These are phyloP conservation scores for Ochotona princeps DNA, from an alignment of 2,113 vertebrate genomes.

Conservation along the genomic window DNA sequence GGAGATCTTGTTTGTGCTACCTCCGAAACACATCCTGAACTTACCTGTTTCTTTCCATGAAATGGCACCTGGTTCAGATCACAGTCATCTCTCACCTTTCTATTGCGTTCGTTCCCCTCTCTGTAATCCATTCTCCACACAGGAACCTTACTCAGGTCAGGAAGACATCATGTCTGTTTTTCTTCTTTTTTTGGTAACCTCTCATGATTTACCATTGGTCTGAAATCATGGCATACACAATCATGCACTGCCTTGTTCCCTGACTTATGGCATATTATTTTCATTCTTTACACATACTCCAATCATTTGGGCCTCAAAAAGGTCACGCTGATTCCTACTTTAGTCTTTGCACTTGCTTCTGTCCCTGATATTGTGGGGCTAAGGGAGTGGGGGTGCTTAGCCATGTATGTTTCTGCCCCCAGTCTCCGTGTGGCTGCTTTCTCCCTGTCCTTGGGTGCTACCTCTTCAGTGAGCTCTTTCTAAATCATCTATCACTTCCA, in stretches of 20 bases:
- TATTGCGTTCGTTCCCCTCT: background rate
- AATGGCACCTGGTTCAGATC: background rate
- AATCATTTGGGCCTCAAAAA: background rate
- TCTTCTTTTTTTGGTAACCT: background rate
- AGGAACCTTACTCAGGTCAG: background rate
- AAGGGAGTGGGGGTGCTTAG: background rate
- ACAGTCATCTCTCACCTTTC: background rate
- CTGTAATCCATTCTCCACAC: background rate
- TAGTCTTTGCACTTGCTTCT: background rate
- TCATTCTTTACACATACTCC: background rate
- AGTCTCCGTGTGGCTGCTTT: background rate
- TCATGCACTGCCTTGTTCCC: background rate
- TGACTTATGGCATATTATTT: background rate
- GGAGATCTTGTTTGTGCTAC: background rate
- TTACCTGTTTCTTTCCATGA: background rate
- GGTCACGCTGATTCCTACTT: background rate
- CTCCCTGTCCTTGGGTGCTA: background rate
- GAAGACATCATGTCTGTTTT: background rate
- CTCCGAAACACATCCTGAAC: background rate
- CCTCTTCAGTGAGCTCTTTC: background rate
- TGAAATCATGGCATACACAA: background rate
- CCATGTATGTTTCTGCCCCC: background rate
- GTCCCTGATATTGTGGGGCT: background rate
- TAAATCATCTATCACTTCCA: background rate
- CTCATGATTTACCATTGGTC: background rate